Conservation (phyloP, 2,888 invertebrate species). For the Sarcophaga subvicina region DNA sequence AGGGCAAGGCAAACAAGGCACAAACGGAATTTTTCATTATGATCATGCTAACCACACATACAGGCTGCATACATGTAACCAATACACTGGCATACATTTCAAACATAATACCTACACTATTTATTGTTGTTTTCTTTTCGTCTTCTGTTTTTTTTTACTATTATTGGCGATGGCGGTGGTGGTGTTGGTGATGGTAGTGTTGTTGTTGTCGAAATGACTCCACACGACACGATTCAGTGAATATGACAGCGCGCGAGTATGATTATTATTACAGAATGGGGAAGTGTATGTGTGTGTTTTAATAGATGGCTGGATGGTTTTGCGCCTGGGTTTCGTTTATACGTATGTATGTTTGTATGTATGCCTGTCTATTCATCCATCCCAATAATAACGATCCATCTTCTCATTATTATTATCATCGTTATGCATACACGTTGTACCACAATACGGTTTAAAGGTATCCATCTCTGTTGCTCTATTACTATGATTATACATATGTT, state of each 20-base stretch:
- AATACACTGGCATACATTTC: conserved; percentile 73
- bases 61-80: conserved; percentile 54
- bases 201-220: conserved; percentile 70
- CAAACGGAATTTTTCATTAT: conserved; percentile 69
- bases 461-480: conserved; percentile 54
- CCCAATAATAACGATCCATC: conserved; percentile 68
- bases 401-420: conserved; percentile 38
- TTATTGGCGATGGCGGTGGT: conserved; percentile 29
- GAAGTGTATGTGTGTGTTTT: neutral
- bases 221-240: conserved; percentile 78
- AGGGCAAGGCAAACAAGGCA: conserved; percentile 81
- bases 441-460: conserved; percentile 41
- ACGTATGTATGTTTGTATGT: neutral
- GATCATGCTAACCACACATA: conserved; percentile 56
- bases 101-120: conserved; percentile 53
- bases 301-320: conserved; percentile 45
- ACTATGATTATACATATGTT: conserved; percentile 1
- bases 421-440: conserved; percentile 25
- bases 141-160: conserved; percentile 18
- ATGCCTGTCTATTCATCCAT: conserved; percentile 61
- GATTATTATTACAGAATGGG: neutral
- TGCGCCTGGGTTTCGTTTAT: conserved; percentile 65
- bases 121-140: neutral
- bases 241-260: conserved; percentile 69
- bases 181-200: conserved; percentile 19